Percentiles rank a stretch among this genome's conserved stretches.
Evolutionary conservation across 2,888 invertebrate species (phyloP).

Genomic region (Coenonympha arcania): DNA sequence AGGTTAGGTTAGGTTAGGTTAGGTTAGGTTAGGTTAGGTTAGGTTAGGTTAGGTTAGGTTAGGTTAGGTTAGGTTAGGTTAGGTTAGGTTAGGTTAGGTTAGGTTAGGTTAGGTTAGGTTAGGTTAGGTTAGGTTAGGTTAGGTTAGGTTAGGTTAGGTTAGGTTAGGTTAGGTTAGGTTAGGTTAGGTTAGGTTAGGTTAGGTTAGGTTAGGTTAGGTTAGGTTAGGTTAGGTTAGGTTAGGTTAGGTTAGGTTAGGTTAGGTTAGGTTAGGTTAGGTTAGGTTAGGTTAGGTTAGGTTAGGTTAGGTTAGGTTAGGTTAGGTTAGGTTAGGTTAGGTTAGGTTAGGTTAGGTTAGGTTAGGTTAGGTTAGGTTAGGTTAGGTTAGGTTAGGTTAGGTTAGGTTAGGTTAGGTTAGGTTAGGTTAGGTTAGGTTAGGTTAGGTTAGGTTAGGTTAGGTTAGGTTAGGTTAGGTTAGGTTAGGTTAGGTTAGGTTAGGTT

Average conservation of each 20-base stretch:
- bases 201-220: constrained; percentile 8
- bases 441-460: constrained; percentile 8
- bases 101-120: constrained; percentile 9
- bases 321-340: constrained; percentile 2
- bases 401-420: constrained; percentile 7
- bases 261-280: constrained; percentile 8
- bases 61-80: constrained; percentile 24
- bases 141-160: constrained; percentile 23
- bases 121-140: constrained; percentile 16
- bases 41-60: constrained; percentile 10
- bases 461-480: constrained; percentile 8
- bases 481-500: constrained; percentile 7
- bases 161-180: constrained; percentile 7
- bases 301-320: constrained; percentile 8
- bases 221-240: constrained; percentile 8
- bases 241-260: constrained; percentile 7
- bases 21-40: constrained; percentile 9
- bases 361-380: constrained; percentile 8
- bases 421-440: constrained; percentile 8
- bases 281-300: constrained; percentile 8
- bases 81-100: constrained; percentile 15
- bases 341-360: constrained; percentile 8
- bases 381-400: constrained; percentile 7
- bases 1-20: constrained; percentile 8
- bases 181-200: constrained; percentile 8